Evolutionary conservation across 2,888 invertebrate species (phyloP), one percentile per base, ranked within the genome.

Genomic region (Erebia epiphron): DNA sequence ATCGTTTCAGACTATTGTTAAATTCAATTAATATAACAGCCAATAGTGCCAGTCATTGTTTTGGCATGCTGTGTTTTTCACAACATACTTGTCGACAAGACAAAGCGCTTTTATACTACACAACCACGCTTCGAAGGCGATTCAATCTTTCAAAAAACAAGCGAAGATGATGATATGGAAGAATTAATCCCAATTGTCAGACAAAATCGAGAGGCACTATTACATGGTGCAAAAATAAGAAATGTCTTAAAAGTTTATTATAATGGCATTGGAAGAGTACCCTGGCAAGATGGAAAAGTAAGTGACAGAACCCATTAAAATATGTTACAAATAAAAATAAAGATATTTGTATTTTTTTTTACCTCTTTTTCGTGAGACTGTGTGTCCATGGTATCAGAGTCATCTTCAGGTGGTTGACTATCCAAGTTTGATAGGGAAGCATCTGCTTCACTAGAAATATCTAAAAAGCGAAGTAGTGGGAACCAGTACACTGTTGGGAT

Each of bases 211-310:
- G 21, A 21, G 21, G 21, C 21, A 21, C 21, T 21, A 21, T 2
- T 21, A 21, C 21, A 21, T 21, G 21, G 1, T 21, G 21, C 21
- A 21, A 2, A 21, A 21, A 21, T 21, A 50, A 50, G 50, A 50
- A 50, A 50, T 50, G 1, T 8, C 50, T 50, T 50, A 50, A 50
- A 50, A 50, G 50, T 50, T 50, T 50, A 50, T 50, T 50, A 50
- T 50, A 50, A 50, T 50, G 50, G 50, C 50, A 50, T 50, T 50
- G 50, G 50, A 50, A 50, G 50, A 50, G 50, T 50, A 50, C 50
- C 50, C 50, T 50, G 50, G 50, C 50, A 50, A 50, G 50, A 50
- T 50, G 14, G 50, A 50, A 50, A 50, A 50, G 50, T 50, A 13
- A 50, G 14, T 50, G 50, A 1, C 50, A 50, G 50, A 50, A 14